Evolutionary conservation across 2,888 invertebrate species (phyloP).

Genomic region (Scaeva pyrastri): DNA sequence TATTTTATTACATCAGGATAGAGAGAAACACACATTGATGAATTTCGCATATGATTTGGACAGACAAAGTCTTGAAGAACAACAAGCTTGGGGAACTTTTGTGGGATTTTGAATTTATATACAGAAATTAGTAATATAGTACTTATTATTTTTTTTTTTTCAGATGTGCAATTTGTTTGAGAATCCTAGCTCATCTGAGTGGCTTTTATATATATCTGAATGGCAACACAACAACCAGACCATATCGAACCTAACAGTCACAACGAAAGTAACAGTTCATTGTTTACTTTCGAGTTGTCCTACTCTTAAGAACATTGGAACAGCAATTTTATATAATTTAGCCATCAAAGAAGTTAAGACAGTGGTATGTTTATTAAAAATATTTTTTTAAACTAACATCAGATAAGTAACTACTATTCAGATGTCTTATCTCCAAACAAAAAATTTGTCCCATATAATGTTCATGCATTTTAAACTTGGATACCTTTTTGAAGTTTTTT

Average conservation of each 20-base stretch:
- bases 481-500: too few relatives aligned
- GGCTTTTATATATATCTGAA: conserved; percentile 97
- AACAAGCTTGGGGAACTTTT: conserved; percentile 91
- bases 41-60: conserved; percentile 93
- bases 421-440: too few relatives aligned
- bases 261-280: conserved; percentile 96
- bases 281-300: conserved; percentile 89
- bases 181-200: conserved; percentile 94
- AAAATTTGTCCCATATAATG: too few relatives aligned
- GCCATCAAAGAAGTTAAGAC: conserved; percentile 98
- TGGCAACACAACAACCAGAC: conserved; percentile 91
- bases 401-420: too few relatives aligned
- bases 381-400: too few relatives aligned
- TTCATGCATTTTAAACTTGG: too few relatives aligned
- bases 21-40: conserved; percentile 94
- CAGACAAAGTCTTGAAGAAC: conserved; percentile 89
- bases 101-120: conserved; percentile 85
- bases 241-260: conserved; percentile 94
- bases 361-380: conserved; percentile 91
- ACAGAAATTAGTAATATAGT: not conserved
- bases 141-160: not conserved
- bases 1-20: conserved; percentile 94
- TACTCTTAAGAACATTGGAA: conserved; percentile 91
- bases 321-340: conserved; percentile 94
- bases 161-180: conserved; percentile 96